phyloP scores from a whole-genome alignment of 1,140 invertebrate species.

The Pseudomyrmex gracilis region DNA sequence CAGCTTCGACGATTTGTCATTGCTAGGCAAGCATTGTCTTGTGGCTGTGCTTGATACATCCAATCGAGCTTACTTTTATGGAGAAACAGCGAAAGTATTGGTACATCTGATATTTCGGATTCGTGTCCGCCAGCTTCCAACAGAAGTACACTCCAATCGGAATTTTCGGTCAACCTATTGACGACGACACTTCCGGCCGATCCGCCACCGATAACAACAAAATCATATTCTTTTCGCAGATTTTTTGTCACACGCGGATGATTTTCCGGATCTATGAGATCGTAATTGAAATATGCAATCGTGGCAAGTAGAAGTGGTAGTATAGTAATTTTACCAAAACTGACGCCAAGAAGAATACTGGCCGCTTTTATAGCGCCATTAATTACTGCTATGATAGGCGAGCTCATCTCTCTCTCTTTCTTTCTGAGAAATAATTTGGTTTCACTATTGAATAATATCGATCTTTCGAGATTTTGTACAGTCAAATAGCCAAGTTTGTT shows the following conservation, averaged over 20 bases:
- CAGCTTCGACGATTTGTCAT: constrained; percentile 93
- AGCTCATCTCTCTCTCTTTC: constrained; percentile 32
- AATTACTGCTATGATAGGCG: not conserved
- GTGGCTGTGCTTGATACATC: constrained; percentile 96
- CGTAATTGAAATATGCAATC: constrained; percentile 94
- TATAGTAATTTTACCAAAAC: constrained; percentile 90
- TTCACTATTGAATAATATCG: not conserved
- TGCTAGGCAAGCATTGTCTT: constrained; percentile 93
- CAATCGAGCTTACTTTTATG: constrained; percentile 97
- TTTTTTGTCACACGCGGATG: constrained; percentile 89
- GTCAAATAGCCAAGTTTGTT: not conserved
- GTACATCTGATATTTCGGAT: constrained; percentile 93
- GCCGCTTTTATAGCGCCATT: constrained; percentile 89
- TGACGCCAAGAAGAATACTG: constrained; percentile 87
- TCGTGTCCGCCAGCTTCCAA: constrained; percentile 96
- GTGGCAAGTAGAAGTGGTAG: constrained; percentile 92
- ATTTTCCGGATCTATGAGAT: constrained; percentile 94
- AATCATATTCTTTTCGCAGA: constrained; percentile 91
- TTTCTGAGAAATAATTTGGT: not conserved
- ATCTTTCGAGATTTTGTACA: not conserved
- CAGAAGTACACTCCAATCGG: constrained; percentile 92
- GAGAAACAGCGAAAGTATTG: constrained; percentile 93
- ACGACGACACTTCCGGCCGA: constrained; percentile 95
- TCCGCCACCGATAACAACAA: constrained; percentile 92
- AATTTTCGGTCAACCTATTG: constrained; percentile 92